Base-by-base conservation (phyloP, 2,797 vertebrate genomes). In the Arvicola amphibius region DNA sequence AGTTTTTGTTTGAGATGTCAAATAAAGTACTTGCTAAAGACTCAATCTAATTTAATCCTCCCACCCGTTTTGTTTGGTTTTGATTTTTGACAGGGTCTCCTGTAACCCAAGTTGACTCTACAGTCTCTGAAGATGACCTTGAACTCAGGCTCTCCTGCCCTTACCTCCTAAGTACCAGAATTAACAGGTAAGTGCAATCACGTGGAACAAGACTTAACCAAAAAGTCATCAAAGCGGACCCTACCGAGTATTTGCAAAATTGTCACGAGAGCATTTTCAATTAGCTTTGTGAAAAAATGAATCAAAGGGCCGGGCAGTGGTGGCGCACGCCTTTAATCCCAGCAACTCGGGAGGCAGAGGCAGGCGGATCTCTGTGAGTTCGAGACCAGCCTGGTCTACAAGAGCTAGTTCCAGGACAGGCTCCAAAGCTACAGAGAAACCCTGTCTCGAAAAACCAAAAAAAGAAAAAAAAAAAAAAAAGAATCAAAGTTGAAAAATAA, bases 401-500 rank as follows among this genome's bases (percentile, higher is more conserved):
- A n/a, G n/a, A n/a, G n/a, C n/a, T n/a, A n/a, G n/a, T n/a, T n/a
- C n/a, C n/a, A n/a, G n/a, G n/a, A n/a, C n/a, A n/a, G n/a, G n/a
- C n/a, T n/a, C n/a, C n/a, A n/a, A n/a, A n/a, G n/a, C n/a, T n/a
- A n/a, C n/a, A n/a, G n/a, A n/a, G n/a, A n/a, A n/a, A n/a, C n/a
- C n/a, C n/a, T n/a, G n/a, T n/a, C n/a, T n/a, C n/a, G n/a, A n/a
- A n/a, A n/a, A n/a, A n/a, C n/a, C n/a, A n/a, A n/a, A n/a, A n/a
- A n/a, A n/a, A n/a, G n/a, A n/a, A n/a, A n/a, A n/a, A n/a, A n/a
- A n/a, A n/a, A n/a, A 32, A 17, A 85, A 93, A 88, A 93, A 16
- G 79, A 19, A 87, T 59, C 61, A 86, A 3, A 76, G 79, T 16
- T 89, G 76, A 93, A 61, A 92, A 90, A 46, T 76, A 92, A 92